Conservation (phyloP, 37 sponge, comb jelly and placozoan species). For the Petrosia ficiformis region DNA sequence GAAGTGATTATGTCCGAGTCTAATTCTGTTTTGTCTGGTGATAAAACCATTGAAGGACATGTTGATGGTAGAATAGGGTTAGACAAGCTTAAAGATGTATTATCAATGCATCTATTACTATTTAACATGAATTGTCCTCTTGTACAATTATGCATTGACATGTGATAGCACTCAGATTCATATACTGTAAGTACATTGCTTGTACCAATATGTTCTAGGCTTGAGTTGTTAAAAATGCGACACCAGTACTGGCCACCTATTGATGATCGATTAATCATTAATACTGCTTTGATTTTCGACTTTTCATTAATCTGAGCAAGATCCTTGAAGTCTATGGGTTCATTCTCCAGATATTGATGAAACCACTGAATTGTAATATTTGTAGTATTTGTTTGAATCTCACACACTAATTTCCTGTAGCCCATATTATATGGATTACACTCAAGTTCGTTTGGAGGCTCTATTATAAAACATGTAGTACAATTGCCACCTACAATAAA, state of each 20-base stretch:
- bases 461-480: neutral
- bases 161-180: neutral
- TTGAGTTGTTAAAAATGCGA: neutral
- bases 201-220: neutral
- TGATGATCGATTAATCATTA: neutral
- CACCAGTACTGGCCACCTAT: neutral
- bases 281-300: neutral
- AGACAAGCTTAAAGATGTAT: no score
- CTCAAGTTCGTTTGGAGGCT: neutral
- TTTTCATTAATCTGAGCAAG: neutral
- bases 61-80: no score
- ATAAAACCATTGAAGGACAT: no score
- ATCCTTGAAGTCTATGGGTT: neutral
- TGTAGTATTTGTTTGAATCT: neutral
- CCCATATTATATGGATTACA: neutral
- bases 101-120: no score
- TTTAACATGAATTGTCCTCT: no score
- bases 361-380: neutral
- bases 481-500: no score
- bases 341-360: neutral
- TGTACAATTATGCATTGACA: no score
- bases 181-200: neutral
- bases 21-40: no score
- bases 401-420: neutral
- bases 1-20: no score